Conservation (phyloP, 2,888 invertebrate genomes). For the Sicus ferrugineus region DNA sequence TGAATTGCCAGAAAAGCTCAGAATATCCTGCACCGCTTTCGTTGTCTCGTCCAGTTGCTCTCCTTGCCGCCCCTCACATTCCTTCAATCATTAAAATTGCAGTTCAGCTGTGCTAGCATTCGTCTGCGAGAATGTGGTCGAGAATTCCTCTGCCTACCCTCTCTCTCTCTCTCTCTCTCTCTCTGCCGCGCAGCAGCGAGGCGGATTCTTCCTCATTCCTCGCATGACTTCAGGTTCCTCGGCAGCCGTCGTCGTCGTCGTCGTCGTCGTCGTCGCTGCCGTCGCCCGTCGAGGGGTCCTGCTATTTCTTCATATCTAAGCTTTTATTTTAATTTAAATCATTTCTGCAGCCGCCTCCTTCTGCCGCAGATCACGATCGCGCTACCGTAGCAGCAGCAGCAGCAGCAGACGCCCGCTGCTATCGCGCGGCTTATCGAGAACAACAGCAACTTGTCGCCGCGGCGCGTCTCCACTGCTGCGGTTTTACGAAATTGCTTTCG, state of each 20-base stretch:
- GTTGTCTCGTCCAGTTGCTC: not conserved
- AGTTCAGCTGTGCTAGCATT: not conserved
- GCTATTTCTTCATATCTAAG: not conserved
- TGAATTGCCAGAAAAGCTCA: too few relatives aligned
- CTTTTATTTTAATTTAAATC: constrained; percentile 12
- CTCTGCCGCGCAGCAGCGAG: not conserved
- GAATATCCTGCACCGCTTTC: not conserved
- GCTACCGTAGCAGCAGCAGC: not conserved
- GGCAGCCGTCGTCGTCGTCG: not conserved
- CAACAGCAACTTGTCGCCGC: not conserved
- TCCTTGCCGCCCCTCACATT: not conserved
- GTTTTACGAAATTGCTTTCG: constrained; percentile 25
- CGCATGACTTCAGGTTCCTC: constrained; percentile 2
- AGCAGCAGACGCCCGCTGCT: not conserved
- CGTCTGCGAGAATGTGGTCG: constrained; percentile 10
- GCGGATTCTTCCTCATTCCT: constrained; percentile 12
- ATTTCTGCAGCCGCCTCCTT: not conserved
- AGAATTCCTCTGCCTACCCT: constrained; percentile 5
- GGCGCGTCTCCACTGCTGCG: not conserved
- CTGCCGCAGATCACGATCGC: not conserved
- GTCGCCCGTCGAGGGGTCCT: not conserved
- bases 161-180: too few relatives aligned
- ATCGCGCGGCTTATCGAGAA: not conserved
- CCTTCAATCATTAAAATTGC: not conserved
- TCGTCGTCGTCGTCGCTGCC: not conserved